phyloP scores from a whole-genome alignment of 1,140 invertebrate species.

The Brachionus asplanchnoidis region DNA sequence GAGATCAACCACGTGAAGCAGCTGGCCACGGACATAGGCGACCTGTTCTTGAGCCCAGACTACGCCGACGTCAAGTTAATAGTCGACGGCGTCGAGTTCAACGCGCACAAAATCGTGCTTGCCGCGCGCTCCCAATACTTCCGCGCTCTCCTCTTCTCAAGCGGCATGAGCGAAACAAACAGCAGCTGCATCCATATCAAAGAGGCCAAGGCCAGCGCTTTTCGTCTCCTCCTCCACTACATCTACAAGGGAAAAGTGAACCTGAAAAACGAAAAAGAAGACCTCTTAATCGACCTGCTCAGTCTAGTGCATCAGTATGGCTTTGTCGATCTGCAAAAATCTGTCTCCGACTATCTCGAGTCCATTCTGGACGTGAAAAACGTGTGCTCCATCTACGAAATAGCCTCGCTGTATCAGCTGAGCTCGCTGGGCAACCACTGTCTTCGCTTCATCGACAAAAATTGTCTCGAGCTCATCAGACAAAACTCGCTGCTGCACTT shows the following conservation, averaged over 20 bases:
- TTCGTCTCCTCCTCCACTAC: conserved; percentile 83
- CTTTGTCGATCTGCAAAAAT: conserved; percentile 79
- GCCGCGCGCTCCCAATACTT: conserved; percentile 92
- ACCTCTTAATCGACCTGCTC: conserved; percentile 76
- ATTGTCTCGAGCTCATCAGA: conserved; percentile 75
- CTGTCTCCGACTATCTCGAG: conserved; percentile 85
- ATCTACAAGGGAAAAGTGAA: conserved; percentile 88
- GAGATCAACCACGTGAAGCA: conserved; percentile 22
- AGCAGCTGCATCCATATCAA: conserved; percentile 73
- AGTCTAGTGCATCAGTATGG: conserved; percentile 89
- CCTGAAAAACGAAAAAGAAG: conserved; percentile 74
- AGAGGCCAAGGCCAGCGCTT: conserved; percentile 77
- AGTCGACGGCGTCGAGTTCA: conserved; percentile 75
- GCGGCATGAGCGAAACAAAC: conserved; percentile 80
- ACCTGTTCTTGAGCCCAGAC: conserved; percentile 57
- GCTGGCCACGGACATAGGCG: conserved; percentile 2
- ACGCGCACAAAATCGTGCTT: conserved; percentile 81
- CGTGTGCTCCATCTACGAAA: conserved; percentile 86
- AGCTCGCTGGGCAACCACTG: conserved; percentile 64
- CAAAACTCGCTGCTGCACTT: conserved; percentile 77
- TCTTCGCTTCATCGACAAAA: conserved; percentile 74
- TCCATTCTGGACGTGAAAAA: conserved; percentile 79
- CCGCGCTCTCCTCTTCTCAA: conserved; percentile 75
- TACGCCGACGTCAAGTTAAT: conserved; percentile 84
- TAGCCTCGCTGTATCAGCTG: conserved; percentile 71